Conservation (phyloP, 2,797 vertebrate genomes). For the Eospalax fontanierii region DNA sequence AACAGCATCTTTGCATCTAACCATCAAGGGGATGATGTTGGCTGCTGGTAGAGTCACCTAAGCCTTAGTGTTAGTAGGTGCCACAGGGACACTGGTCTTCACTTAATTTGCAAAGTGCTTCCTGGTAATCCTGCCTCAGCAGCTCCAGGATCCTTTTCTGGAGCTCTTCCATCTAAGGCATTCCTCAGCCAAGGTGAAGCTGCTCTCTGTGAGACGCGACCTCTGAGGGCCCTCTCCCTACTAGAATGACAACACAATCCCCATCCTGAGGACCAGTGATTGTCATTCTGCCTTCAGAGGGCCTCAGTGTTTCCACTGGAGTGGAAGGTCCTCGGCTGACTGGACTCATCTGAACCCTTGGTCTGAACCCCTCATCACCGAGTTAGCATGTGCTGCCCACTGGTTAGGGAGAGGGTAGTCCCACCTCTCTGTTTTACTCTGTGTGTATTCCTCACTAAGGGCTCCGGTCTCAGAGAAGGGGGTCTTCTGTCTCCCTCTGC, state of each 20-base stretch:
- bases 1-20: neutral
- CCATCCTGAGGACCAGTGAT: fast-evolving
- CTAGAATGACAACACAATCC: neutral
- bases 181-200: neutral
- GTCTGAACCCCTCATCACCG: neutral
- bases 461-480: neutral
- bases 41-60: neutral
- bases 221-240: neutral
- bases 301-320: neutral
- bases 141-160: neutral
- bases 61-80: too few species aligned
- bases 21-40: neutral
- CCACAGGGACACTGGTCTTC: neutral
- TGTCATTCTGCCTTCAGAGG: neutral
- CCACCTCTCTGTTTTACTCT: too few species aligned
- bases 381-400: neutral
- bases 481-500: neutral
- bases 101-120: neutral
- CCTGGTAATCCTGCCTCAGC: neutral
- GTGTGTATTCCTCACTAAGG: fast-evolving
- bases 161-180: neutral
- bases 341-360: fast-evolving
- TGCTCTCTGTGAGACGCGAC: neutral
- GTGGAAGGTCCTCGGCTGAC: neutral
- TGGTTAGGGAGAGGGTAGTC: neutral